Conservation (phyloP, 2,888 invertebrate genomes). For the Drosophila fulvimacula region DNA sequence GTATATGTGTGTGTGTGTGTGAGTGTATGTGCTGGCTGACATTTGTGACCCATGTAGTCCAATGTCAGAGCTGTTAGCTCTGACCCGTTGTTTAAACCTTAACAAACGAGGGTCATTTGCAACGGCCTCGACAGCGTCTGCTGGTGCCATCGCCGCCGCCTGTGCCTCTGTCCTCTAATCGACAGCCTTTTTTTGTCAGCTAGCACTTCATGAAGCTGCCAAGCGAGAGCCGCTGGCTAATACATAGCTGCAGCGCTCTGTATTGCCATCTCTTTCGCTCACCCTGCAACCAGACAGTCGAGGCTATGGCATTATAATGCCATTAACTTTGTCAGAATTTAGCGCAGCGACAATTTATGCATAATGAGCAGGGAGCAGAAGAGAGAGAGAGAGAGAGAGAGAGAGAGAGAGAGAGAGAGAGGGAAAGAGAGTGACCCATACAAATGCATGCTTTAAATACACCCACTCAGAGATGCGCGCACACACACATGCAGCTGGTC, state of each 20-base stretch:
- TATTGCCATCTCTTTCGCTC: conserved; percentile 10
- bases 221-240: conserved; percentile 42
- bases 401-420: not conserved
- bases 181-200: conserved; percentile 36
- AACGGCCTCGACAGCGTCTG: conserved; percentile 12
- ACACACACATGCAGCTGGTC: conserved; percentile 12
- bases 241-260: conserved; percentile 18
- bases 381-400: not conserved
- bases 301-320: conserved; percentile 76
- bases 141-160: not conserved
- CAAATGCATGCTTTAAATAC: conserved; percentile 5
- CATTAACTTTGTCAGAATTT: conserved; percentile 82
- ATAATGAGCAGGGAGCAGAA: conserved; percentile 68
- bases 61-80: conserved; percentile 51
- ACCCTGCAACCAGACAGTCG: conserved; percentile 33
- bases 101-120: conserved; percentile 69
- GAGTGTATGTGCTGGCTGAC: conserved; percentile 44
- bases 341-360: conserved; percentile 75
- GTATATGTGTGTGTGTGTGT: conserved; percentile 22
- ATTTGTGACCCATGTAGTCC: conserved; percentile 65
- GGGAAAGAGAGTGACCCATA: conserved; percentile 9
- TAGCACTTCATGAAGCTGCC: conserved; percentile 37
- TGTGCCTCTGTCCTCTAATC: conserved; percentile 26
- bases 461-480: not conserved
- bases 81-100: conserved; percentile 49